phyloP scores from a whole-genome alignment of 1,140 invertebrate species.

The Plutomurus gul region DNA sequence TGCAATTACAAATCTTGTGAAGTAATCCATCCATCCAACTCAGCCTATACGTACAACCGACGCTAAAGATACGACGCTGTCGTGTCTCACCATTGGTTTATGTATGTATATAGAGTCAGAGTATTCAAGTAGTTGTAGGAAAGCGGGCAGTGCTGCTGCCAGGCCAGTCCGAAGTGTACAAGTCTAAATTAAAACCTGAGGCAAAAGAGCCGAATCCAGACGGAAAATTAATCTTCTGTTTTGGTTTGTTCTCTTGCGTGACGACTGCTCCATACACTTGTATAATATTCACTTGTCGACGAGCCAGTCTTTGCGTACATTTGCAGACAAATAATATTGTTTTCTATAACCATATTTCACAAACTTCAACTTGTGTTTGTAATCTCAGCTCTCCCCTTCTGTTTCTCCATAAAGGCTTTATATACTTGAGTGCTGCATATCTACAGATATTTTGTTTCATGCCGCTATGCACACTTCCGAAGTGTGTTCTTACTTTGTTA shows the following conservation, averaged over 20 bases:
- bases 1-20: too few relatives aligned
- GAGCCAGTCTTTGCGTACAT: background rate
- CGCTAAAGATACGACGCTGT: too few relatives aligned
- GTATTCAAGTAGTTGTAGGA: too few relatives aligned
- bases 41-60: too few relatives aligned
- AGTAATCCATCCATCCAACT: too few relatives aligned
- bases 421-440: background rate
- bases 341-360: background rate
- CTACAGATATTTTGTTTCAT: background rate
- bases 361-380: too few relatives aligned
- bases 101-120: too few relatives aligned
- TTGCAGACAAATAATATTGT: background rate
- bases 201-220: background rate
- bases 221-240: background rate
- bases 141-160: too few relatives aligned
- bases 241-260: background rate
- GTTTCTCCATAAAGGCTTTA: background rate
- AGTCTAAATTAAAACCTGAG: background rate
- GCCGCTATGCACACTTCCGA: background rate
- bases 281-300: background rate
- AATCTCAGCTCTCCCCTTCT: background rate
- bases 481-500: slow-evolving; percentile 6
- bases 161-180: too few relatives aligned
- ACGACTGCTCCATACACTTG: background rate
- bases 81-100: too few relatives aligned